Evolutionary conservation across 2,113 vertebrate genomes (phyloP), one percentile per base, ranked within the genome.

Genomic region (Colius striatus): DNA sequence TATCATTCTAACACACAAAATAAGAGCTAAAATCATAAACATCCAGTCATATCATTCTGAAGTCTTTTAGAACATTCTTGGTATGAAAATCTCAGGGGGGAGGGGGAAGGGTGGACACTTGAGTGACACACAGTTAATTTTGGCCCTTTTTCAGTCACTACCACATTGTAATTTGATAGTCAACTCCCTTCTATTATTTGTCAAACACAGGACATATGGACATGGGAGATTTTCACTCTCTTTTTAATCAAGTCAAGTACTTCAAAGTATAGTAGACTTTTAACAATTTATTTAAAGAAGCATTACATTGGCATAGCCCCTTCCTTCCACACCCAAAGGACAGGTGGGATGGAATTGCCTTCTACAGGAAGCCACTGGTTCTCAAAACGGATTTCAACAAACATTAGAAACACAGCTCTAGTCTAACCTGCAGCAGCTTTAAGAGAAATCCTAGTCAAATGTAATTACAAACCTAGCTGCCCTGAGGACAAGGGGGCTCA

Each of bases 61-160:
- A 75, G 62, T 29, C 3, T 72, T 81, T 62, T 58, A 22, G 76
- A 67, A 72, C 13, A 30, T 48, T 51, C 13, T 57, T 66, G 30
- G 4, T 29, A 16, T 47, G 57, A 76, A 71, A 80, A 48, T 34
- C 21, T 65, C 16, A 6, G 7, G 9, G 16, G 1, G 4, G 2
- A 6, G 9, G 32, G 0, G 6, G 13, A 7, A 34, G 2, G 8
- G 2, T 15, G 20, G 60, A 17, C 18, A 45, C 30, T 53, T n/a
- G 16, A 83, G n/a, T 48, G 67, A 61, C 36, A 45, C 9, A 23
- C 27, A 75, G 18, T 53, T 41, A 90, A 57, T n/a, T 25, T n/a
- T 73, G 41, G 12, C 34, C 50, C 23, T 76, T 90, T 83, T 90
- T 26, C 48, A 73, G 30, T 86, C 58, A 57, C 29, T 77, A 83